Evolutionary conservation across 2,113 vertebrate species (phyloP).

Genomic region (Daboia siamensis): DNA sequence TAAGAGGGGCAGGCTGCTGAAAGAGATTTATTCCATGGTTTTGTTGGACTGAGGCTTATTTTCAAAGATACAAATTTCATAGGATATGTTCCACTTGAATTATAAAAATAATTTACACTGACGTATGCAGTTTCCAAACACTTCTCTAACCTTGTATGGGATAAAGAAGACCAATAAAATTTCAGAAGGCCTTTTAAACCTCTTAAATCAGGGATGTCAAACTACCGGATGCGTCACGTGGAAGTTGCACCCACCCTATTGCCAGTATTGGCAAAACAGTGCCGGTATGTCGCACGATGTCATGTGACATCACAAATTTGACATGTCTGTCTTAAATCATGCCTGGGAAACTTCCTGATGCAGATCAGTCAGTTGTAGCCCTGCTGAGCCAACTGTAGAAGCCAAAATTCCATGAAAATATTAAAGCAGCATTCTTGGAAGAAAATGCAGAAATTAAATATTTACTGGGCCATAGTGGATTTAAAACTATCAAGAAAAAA

Average conservation of each 20-base stretch:
- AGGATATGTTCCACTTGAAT: conserved; percentile 12
- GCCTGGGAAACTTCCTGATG: conserved; percentile 62
- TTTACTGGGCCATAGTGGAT: conserved; percentile 14
- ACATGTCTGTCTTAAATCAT: conserved; percentile 23
- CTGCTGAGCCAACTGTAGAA: conserved; percentile 4
- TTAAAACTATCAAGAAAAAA: conserved; percentile 33
- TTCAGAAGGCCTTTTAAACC: conserved; percentile 43
- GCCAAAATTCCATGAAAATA: conserved; percentile 44
- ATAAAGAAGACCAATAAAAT: conserved; percentile 33
- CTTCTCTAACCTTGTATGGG: conserved; percentile 38
- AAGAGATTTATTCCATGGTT: background rate
- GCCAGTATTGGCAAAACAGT: too few species aligned
- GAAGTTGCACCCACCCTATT: too few species aligned
- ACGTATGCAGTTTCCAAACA: conserved; percentile 11
- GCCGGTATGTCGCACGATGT: too few species aligned
- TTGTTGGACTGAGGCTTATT: background rate
- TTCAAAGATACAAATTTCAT: conserved; percentile 7
- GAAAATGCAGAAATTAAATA: conserved; percentile 33
- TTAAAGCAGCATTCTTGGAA: conserved; percentile 39
- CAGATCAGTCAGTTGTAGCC: conserved; percentile 50
- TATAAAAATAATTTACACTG: conserved; percentile 9
- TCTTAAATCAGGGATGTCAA: conserved; percentile 22
- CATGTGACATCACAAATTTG: too few species aligned
- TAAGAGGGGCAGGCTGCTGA: conserved; percentile 15
- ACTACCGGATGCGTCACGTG: too few species aligned